Evolutionary conservation across 2,888 invertebrate species (phyloP).

Genomic region (Caenorhabditis sp.): DNA sequence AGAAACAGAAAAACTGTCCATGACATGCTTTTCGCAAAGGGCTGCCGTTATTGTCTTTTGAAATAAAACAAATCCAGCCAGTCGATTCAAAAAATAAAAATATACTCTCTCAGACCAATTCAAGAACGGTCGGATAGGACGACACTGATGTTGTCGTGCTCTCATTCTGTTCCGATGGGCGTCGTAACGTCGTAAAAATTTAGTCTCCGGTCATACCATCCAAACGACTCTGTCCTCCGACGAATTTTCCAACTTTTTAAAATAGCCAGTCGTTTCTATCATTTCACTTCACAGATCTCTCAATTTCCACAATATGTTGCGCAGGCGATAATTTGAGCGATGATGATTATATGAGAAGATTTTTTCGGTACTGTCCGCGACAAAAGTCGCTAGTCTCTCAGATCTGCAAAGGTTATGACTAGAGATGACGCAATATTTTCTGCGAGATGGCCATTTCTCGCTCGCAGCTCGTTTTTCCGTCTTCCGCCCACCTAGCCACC

Average conservation of each 20-base stretch:
- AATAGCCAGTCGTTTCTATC: not conserved
- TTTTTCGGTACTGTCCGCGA: slow-evolving; percentile 6
- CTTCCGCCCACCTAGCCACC: not conserved
- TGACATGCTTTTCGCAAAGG: not conserved
- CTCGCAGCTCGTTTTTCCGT: not conserved
- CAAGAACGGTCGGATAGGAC: no score
- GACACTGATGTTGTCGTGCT: no score
- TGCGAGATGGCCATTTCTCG: slow-evolving; percentile 2
- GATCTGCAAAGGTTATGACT: slow-evolving; percentile 23
- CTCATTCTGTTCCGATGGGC: slow-evolving; percentile 1
- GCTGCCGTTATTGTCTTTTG: not conserved
- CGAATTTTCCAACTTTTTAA: not conserved
- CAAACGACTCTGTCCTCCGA: not conserved
- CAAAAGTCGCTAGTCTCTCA: not conserved
- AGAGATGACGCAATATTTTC: slow-evolving; percentile 46
- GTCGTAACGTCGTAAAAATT: not conserved
- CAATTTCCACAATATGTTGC: not conserved
- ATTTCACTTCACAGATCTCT: not conserved
- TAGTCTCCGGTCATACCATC: no score
- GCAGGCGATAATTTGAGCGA: no score
- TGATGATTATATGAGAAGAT: not conserved
- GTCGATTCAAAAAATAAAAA: no score
- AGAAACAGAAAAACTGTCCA: slow-evolving; percentile 6
- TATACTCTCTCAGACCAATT: no score
- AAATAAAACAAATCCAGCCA: no score